Evolutionary conservation across 2,888 invertebrate species (phyloP).

Genomic region (Dinocampus coccinellae): DNA sequence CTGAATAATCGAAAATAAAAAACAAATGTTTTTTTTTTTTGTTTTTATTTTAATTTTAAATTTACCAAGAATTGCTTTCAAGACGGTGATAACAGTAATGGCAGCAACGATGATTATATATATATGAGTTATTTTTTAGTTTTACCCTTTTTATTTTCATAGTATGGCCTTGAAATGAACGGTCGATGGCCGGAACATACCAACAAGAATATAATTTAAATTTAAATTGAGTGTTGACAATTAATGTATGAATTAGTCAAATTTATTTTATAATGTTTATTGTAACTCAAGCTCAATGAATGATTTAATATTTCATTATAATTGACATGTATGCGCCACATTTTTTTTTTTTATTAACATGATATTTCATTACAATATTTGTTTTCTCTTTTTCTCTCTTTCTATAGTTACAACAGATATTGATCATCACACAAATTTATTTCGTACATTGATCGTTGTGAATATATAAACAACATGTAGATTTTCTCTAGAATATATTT

Average conservation of each 20-base stretch:
- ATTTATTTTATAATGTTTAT: neutral
- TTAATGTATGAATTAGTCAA: slow-evolving; percentile 14
- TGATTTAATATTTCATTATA: neutral
- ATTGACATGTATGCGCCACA: neutral
- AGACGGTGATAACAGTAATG: neutral
- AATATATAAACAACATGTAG: neutral
- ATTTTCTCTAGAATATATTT: neutral
- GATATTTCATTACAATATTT: neutral
- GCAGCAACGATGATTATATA: too few relatives aligned
- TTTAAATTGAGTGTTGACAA: slow-evolving; percentile 38
- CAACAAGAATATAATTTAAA: slow-evolving; percentile 52
- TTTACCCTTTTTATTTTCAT: slow-evolving; percentile 27
- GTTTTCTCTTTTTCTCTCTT: neutral
- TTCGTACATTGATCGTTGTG: neutral
- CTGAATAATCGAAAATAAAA: too few relatives aligned
- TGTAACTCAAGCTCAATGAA: neutral
- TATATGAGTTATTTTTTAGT: neutral
- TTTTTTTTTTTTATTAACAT: neutral
- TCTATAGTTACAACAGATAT: neutral
- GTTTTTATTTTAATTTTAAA: neutral
- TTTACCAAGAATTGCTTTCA: slow-evolving; percentile 2
- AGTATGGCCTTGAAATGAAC: slow-evolving; percentile 49
- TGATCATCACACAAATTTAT: too few relatives aligned
- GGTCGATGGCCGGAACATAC: slow-evolving; percentile 54
- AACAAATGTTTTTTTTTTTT: neutral